A percentile compares a stretch with the other conserved stretches of the same genome.
phyloP scores from a whole-genome alignment of 2,888 invertebrate species.

The Leptinotarsa tumamoca region DNA sequence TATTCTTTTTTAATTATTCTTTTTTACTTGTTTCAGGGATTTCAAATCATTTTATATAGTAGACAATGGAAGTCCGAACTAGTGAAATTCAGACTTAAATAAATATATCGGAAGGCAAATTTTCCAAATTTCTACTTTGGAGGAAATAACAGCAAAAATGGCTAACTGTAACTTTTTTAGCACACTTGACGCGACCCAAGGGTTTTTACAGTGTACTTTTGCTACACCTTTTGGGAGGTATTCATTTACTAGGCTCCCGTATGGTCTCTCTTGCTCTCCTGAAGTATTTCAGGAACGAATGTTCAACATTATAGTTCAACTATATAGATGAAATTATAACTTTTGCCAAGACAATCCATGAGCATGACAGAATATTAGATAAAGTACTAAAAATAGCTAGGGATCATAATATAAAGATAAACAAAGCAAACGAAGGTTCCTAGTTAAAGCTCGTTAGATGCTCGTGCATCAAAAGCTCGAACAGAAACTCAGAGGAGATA shows the following conservation, averaged over 20 bases:
- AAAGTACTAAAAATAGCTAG: neutral
- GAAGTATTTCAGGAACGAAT: conserved; percentile 40
- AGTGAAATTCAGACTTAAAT: conserved; percentile 28
- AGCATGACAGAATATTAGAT: neutral
- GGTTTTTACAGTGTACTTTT: conserved; percentile 42
- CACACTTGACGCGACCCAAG: conserved; percentile 39
- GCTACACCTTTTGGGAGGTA: conserved; percentile 28
- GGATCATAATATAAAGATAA: neutral
- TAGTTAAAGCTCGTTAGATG: too few species aligned
- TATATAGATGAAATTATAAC: conserved; percentile 44
- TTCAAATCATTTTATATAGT: too few species aligned
- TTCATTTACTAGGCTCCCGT: conserved; percentile 38
- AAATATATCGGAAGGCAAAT: conserved; percentile 28
- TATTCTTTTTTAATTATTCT: too few species aligned
- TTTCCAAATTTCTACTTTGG: conserved; percentile 38
- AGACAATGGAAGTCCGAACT: too few species aligned
- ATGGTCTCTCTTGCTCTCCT: conserved; percentile 36
- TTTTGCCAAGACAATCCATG: conserved; percentile 25
- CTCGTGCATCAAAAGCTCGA: too few species aligned
- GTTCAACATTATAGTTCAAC: conserved; percentile 18
- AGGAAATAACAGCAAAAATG: conserved; percentile 42
- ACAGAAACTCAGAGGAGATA: conserved; percentile 51
- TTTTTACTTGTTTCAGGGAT: too few species aligned
- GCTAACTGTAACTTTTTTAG: conserved; percentile 24
- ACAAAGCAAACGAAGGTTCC: neutral